Evolutionary conservation across 2,797 vertebrate genomes (phyloP).

Genomic region (Diplodus sargus): DNA sequence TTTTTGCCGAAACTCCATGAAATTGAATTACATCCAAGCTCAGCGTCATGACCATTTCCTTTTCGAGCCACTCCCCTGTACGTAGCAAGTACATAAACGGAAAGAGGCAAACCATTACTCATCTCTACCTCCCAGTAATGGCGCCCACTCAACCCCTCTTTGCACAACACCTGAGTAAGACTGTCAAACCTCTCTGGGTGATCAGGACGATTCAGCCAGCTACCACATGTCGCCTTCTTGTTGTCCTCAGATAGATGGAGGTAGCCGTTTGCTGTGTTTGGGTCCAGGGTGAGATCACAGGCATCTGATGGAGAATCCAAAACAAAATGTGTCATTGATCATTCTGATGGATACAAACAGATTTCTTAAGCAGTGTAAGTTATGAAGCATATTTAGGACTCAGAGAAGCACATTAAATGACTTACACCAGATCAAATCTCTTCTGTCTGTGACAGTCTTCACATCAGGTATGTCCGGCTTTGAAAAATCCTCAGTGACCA

Average conservation of each 20-base stretch:
- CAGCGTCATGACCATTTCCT: rapidly evolving
- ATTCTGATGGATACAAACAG: no score
- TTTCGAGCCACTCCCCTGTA: background rate
- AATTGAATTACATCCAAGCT: rapidly evolving
- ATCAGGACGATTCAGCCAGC: no score
- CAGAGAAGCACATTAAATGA: background rate
- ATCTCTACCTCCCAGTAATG: background rate
- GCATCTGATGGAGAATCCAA: conserved; percentile 4
- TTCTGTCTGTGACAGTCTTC: background rate
- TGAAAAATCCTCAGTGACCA: conserved; percentile 14
- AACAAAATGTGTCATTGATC: no score
- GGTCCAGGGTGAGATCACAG: conserved; percentile 1
- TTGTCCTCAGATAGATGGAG: background rate
- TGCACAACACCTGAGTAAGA: no score
- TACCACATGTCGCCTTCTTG: background rate
- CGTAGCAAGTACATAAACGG: rapidly evolving
- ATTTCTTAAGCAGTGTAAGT: no score
- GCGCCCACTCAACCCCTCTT: no score
- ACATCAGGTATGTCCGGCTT: background rate
- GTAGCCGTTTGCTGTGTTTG: background rate
- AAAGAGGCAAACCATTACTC: rapidly evolving
- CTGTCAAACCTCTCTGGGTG: no score
- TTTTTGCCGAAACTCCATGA: conserved; percentile 19
- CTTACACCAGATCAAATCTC: background rate
- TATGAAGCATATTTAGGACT: no score